Base-by-base conservation (phyloP, 1,140 invertebrate species). In the Caenorhabditis latens region DNA sequence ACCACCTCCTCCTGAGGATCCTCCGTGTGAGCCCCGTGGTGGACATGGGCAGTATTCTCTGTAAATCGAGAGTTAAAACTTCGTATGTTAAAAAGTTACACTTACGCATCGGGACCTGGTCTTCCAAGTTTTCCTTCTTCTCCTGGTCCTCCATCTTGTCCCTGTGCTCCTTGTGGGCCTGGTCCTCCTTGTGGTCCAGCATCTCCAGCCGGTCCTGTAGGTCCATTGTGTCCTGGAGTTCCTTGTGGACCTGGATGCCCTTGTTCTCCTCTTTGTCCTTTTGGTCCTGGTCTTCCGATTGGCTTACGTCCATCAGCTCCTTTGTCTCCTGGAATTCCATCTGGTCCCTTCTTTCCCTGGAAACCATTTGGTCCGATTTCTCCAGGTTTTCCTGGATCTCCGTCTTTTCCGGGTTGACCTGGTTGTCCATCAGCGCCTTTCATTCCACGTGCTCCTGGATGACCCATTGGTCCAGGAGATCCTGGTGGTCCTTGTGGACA, bases 371-470 rank as follows among this genome's bases (percentile, higher is more conserved):
- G 86, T 79, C 84, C 84, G 0, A 86, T 82, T 19, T 83, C 84
- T 58, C 87, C 87, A 19, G 87, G 84, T 46, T 85, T 86, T 79
- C 87, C 87, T 50, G 87, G 87, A 42, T 65, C 48, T 24, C 87
- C 87, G 40, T 88, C 84, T 50, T 55, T 83, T 24, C 87, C 87
- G 43, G 71, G 55, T 48, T 82, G 40, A 50, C 87, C 87, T 48
- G 40, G 84, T 61, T 83, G 84, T 67, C 87, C 87, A 86, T 88
- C 87, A 16, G 88, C 19, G 24, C 88, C 88, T 21, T 87, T 84
- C 88, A 89, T 88, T 58, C 88, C 88, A 42, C 88, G 86, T 21
- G 88, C 58, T 61, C 88, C 88, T 19, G 88, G 65, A 32, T 87
- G 57, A 1, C 88, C 88, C 42, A 67, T 85, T 32, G 86, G 63